Percentiles rank a stretch among this genome's conserved stretches.
Conservation (phyloP, 2,888 invertebrate species). For the Agrotis ipsilon region DNA sequence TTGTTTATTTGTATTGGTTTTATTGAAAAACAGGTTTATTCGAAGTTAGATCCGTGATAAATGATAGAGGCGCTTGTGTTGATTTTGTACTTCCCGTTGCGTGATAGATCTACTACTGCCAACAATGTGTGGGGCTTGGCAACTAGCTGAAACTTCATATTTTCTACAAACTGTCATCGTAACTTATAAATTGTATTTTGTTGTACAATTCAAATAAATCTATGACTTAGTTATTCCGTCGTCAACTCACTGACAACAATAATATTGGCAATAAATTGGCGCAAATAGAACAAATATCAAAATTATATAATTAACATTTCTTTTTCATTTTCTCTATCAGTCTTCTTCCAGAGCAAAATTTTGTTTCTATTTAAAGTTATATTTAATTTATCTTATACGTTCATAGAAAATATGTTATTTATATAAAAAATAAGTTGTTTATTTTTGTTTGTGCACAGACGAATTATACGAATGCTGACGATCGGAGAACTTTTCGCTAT, state of each 20-base stretch:
- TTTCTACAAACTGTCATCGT: slow-evolving; percentile 42
- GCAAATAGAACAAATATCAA: neutral
- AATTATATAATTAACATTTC: neutral
- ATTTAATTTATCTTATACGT: slow-evolving; percentile 20
- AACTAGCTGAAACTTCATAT: slow-evolving; percentile 36
- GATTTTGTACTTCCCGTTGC: slow-evolving; percentile 30
- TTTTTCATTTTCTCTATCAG: neutral
- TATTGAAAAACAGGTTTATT: neutral
- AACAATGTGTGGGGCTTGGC: slow-evolving; percentile 41
- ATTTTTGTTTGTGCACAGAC: slow-evolving; percentile 85
- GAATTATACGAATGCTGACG: slow-evolving; percentile 87
- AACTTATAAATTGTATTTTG: slow-evolving; percentile 14
- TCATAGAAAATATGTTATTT: slow-evolving; percentile 4
- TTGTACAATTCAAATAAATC: neutral
- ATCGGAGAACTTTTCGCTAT: slow-evolving; percentile 73
- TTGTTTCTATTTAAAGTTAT: slow-evolving; percentile 21
- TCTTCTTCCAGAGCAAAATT: neutral
- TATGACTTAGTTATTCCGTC: neutral
- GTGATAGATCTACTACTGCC: slow-evolving; percentile 40
- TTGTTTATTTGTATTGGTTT: too few relatives aligned
- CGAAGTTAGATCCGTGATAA: neutral
- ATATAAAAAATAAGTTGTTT: slow-evolving; percentile 57
- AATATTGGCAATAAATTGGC: slow-evolving; percentile 11
- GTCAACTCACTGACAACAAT: neutral
- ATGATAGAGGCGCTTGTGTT: slow-evolving; percentile 41